Evolutionary conservation across 2,888 invertebrate genomes (phyloP).

Genomic region (Caenorhabditis sp.): DNA sequence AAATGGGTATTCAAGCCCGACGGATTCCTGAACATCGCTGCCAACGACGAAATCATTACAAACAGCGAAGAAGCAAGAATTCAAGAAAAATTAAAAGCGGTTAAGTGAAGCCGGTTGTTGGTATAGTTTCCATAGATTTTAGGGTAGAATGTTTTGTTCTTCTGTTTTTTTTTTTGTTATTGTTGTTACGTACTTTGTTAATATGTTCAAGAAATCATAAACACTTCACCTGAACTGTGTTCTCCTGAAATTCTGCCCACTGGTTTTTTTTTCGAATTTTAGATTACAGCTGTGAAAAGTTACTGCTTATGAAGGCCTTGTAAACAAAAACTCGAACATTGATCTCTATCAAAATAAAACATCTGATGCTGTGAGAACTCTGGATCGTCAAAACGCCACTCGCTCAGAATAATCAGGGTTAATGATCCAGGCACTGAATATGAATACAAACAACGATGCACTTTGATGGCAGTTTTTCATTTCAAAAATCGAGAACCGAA

Average conservation of each 20-base stretch:
- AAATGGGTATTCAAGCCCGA: constrained; percentile 69
- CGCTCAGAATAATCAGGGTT: too few relatives aligned
- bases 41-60: constrained; percentile 60
- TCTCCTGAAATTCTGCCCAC: too few relatives aligned
- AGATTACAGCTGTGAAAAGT: too few relatives aligned
- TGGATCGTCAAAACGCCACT: too few relatives aligned
- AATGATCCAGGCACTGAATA: too few relatives aligned
- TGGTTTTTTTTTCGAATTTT: too few relatives aligned
- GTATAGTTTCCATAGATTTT: neutral
- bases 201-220: too few relatives aligned
- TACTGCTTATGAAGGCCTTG: too few relatives aligned
- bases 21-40: constrained; percentile 62
- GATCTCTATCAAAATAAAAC: too few relatives aligned
- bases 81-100: constrained; percentile 46
- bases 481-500: neutral
- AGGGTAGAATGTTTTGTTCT: constrained; percentile 15
- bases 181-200: neutral
- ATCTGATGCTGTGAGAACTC: too few relatives aligned
- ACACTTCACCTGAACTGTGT: too few relatives aligned
- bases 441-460: neutral
- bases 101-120: constrained; percentile 4
- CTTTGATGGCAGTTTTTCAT: neutral
- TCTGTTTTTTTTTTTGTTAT: constrained; percentile 18
- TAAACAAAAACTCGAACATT: too few relatives aligned
- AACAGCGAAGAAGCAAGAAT: constrained; percentile 60